Base-by-base conservation (phyloP, 2,888 invertebrate genomes). In the Platynereis dumerilii region DNA sequence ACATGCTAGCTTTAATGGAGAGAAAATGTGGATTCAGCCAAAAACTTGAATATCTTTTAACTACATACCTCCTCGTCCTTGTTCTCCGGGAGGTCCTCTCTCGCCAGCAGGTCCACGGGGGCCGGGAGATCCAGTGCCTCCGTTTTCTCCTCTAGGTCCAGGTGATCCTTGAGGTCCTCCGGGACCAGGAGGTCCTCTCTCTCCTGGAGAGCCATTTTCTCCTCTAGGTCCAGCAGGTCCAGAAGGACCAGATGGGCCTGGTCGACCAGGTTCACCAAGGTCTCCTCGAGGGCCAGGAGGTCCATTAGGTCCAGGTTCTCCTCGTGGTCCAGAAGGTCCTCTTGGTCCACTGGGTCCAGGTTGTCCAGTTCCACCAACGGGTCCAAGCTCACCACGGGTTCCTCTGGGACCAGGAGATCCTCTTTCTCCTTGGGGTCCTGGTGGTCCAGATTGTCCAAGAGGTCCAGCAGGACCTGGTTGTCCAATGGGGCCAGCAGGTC, bases 121-220 rank as follows among this genome's bases (percentile, higher is more conserved):
- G 60, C 69, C 69, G 10, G 66, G 22, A 5, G 60, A 39, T 54
- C 66, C 67, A 3, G 59, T 27, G 34, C 34, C 60, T 44, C 64
- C 66, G 15, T 42, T 27, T 24, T 22, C 39, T 24, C 64, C 64
- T 53, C 44, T 44, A 22, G 54, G 26, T 55, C 66, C 66, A 34
- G 58, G 53, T 53, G 28, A 2, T 60, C 60, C 60, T 29, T 29
- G 28, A 29, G 61, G 24, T 54, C 62, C 62, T 26, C 56, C n/a
- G 15, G 63, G 34, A 24, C 72, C 72, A n/a, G 54, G 58, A n/a
- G 57, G 60, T 15, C 78, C 78, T 17, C 69, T 64, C 12, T 66
- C 86, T 29, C 61, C 61, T 3, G 24, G 54, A 34, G 7, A 5
- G 34, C 34, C 42, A 56, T 56, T 27, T 15, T 22, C 39, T 59